Evolutionary conservation across 2,113 vertebrate genomes (phyloP).

Genomic region (Microcebus ravelobensis): DNA sequence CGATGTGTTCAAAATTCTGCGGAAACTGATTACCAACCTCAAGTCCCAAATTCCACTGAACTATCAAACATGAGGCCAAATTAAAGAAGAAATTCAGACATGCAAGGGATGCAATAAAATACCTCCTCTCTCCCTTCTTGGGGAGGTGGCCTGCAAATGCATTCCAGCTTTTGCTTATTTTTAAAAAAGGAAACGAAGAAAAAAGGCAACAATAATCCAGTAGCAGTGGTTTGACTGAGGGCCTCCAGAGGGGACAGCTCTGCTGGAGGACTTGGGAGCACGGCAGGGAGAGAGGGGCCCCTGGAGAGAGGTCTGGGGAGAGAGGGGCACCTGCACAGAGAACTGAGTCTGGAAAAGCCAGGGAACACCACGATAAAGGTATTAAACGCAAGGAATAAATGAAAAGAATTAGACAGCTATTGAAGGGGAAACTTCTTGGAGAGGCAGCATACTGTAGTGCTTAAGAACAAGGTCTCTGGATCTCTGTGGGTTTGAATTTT

Average conservation of each 20-base stretch:
- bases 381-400: background rate
- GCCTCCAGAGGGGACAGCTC: background rate
- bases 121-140: background rate
- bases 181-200: background rate
- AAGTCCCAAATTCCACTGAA: background rate
- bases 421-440: background rate
- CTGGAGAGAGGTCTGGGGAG: background rate
- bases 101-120: background rate
- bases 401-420: background rate
- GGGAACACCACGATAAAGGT: fast-evolving
- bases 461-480: background rate
- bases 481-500: background rate
- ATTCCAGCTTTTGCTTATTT: background rate
- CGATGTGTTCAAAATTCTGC: background rate
- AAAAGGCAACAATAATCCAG: background rate
- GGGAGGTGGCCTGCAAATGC: background rate
- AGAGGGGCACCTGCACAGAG: background rate
- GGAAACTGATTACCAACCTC: background rate
- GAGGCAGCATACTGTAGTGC: background rate
- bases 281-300: no score
- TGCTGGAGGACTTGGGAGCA: background rate
- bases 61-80: background rate
- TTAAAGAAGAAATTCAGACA: background rate
- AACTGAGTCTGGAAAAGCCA: background rate
- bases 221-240: background rate